Evolutionary conservation across 2,797 vertebrate genomes (phyloP).

Genomic region (Leptoclinus maculatus): DNA sequence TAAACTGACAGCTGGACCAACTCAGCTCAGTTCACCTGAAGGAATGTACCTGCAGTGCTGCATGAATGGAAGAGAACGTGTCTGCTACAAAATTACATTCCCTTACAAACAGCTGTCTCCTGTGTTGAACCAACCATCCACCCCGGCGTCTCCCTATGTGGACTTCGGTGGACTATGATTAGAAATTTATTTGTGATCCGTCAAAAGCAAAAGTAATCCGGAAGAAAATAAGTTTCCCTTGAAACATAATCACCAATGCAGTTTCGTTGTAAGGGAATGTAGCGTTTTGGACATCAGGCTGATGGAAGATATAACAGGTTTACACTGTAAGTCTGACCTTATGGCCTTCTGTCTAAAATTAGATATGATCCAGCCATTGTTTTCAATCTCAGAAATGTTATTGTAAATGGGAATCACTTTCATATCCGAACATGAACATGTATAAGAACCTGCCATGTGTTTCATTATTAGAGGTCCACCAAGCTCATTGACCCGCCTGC

Average conservation of each 20-base stretch:
- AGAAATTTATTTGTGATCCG: no score
- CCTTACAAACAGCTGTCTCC: no score
- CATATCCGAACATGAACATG: not conserved
- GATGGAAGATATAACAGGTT: not conserved
- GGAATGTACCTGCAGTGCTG: not conserved
- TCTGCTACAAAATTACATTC: no score
- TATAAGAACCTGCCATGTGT: no score
- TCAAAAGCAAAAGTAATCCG: no score
- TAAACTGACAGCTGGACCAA: constrained; percentile 22
- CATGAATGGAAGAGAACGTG: not conserved
- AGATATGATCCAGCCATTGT: not conserved
- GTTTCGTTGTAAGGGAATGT: no score
- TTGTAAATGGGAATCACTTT: not conserved
- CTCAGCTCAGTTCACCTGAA: not conserved
- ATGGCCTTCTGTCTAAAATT: not conserved
- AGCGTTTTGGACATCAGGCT: no score
- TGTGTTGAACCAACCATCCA: no score
- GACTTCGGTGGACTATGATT: no score
- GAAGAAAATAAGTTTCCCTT: no score
- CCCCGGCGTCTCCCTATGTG: no score
- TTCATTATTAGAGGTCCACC: not conserved
- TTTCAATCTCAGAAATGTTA: not conserved
- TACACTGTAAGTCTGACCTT: not conserved
- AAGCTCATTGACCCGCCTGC: constrained; percentile 13
- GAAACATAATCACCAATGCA: no score